A percentile compares a stretch with the other conserved stretches of the same genome.
phyloP scores from a whole-genome alignment of 2,113 vertebrate species.

The Bufo bufo region DNA sequence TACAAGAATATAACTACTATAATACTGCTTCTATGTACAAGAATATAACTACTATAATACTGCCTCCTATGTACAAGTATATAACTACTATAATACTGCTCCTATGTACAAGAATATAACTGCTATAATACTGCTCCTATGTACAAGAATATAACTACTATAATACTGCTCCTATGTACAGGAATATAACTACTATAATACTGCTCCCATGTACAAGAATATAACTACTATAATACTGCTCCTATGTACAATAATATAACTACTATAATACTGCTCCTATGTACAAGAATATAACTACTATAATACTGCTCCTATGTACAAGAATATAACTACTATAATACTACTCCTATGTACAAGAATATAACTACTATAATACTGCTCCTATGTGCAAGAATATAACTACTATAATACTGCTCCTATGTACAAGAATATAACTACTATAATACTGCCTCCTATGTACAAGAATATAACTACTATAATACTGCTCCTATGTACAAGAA shows the following conservation, averaged over 20 bases:
- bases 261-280: slow-evolving; percentile 6
- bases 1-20: background rate
- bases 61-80: too few relatives aligned
- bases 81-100: background rate
- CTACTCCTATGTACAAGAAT: background rate
- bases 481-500: slow-evolving; percentile 2
- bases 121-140: too few relatives aligned
- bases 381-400: background rate
- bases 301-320: slow-evolving; percentile 3
- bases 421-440: background rate
- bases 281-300: slow-evolving; percentile 4
- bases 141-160: too few relatives aligned
- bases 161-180: too few relatives aligned
- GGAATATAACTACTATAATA: too few relatives aligned
- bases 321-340: slow-evolving; percentile 12
- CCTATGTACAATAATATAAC: slow-evolving; percentile 1
- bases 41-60: too few relatives aligned
- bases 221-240: too few relatives aligned
- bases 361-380: slow-evolving; percentile 8
- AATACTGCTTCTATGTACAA: background rate
- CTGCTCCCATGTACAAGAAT: too few relatives aligned
- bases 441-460: slow-evolving; percentile 7
- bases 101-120: background rate
- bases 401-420: slow-evolving; percentile 8
- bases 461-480: slow-evolving; percentile 1